phyloP scores from a whole-genome alignment of 2,888 invertebrate genomes.

The Melieria crassipennis region DNA sequence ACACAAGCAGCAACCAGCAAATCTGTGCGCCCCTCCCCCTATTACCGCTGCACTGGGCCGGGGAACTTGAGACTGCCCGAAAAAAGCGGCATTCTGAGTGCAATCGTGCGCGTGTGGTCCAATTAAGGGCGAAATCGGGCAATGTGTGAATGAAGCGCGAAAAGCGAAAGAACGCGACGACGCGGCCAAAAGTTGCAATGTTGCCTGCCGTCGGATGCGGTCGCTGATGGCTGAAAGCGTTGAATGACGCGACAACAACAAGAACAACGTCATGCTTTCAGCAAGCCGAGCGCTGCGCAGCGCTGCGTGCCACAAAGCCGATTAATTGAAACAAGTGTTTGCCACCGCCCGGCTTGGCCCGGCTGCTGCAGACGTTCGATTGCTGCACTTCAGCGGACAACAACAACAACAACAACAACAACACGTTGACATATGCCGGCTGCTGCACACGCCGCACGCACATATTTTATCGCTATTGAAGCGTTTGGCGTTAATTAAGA shows the following conservation, averaged over 20 bases:
- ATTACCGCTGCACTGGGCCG: constrained; percentile 26
- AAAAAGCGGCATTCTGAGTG: constrained; percentile 13
- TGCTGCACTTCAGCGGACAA: constrained; percentile 27
- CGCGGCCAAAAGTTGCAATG: constrained; percentile 35
- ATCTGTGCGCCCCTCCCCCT: background rate
- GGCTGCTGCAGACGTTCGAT: constrained; percentile 2
- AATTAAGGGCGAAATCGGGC: constrained; percentile 58
- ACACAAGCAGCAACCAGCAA: constrained; percentile 11
- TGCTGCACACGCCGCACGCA: constrained; percentile 41
- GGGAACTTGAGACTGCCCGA: constrained; percentile 34
- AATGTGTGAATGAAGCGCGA: constrained; percentile 64
- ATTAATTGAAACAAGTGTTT: constrained; percentile 60
- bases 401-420: constrained; percentile 9
- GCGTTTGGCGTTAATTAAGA: constrained; percentile 65
- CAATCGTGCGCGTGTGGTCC: constrained; percentile 56
- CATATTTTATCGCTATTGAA: constrained; percentile 65
- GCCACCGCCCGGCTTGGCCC: constrained; percentile 3
- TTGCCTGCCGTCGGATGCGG: constrained; percentile 21
- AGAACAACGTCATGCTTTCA: constrained; percentile 12
- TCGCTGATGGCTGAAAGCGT: constrained; percentile 42
- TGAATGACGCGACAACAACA: constrained; percentile 44
- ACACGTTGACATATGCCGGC: constrained; percentile 1
- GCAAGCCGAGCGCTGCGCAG: constrained; percentile 13
- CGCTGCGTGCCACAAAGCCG: constrained; percentile 37
- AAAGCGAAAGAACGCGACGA: constrained; percentile 49